Evolutionary conservation across 1,140 invertebrate species (phyloP), one percentile per base, ranked within the genome.

Genomic region (Nebria ingens): DNA sequence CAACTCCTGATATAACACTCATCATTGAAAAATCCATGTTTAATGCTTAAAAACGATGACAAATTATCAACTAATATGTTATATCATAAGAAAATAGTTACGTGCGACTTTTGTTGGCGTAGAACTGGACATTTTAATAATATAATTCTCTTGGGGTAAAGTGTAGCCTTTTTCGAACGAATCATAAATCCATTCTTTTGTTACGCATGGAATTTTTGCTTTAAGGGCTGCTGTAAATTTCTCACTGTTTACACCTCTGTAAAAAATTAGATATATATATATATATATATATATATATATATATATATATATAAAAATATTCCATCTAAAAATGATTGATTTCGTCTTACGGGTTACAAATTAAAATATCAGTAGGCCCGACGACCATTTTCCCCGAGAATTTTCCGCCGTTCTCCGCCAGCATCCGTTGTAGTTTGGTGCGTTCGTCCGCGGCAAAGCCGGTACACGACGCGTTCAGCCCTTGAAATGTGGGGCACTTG

Each of bases 191-290:
- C 92, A 96, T 13, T 83, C 72, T 0, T 61, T 29, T 81, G 77
- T 52, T 70, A 76, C 0, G 91, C 77, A 67, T 85, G 87, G 23
- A 81, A 79, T 61, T 89, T 86, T 55, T 81, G 80, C 70, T 84
- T 79, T 61, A 50, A 81, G 68, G 0, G 91, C 91, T 61, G 82
- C 86, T 61, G 83, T 85, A 64, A 86, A 85, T 67, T 96, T 96
- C 13, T 89, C 82, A 55, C 89, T 89, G 56, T 80, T 75, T 1
- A 83, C 64, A 15, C 76, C 73, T n/a, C 77, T 76, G 52, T 71
- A 56, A 58, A 55, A 23, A 50, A 52, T 49, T 11, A 23, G 21
- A 4, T 1, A 40, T 51, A 51, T 23, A 34, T 52, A 60, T 61
- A 42, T 59, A 60, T 12, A 53, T 52, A 12, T 19, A 29, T 52